Percentiles rank a stretch among this genome's conserved stretches.
phyloP scores from a whole-genome alignment of 1,140 invertebrate species.

The Saccostrea glomerata region DNA sequence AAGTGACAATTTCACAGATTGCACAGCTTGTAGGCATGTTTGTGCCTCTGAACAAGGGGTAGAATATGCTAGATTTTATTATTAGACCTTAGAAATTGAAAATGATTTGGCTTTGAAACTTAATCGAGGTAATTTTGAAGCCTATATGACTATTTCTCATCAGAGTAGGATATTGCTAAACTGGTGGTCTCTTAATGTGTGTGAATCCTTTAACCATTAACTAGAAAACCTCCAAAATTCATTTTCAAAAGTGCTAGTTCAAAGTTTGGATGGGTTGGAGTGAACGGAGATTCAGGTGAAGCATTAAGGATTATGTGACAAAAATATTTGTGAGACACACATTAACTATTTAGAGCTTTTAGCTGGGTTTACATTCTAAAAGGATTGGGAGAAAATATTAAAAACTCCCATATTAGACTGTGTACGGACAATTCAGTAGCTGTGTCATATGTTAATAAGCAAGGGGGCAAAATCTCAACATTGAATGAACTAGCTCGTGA shows the following conservation, averaged over 20 bases:
- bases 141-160: background rate
- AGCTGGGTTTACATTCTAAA: background rate
- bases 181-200: conserved; percentile 21
- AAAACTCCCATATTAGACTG: background rate
- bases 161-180: background rate
- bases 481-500: too few relatives aligned
- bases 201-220: background rate
- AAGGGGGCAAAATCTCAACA: too few relatives aligned
- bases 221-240: background rate
- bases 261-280: conserved; percentile 17
- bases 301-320: background rate
- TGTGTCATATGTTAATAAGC: too few relatives aligned
- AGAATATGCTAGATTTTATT: conserved; percentile 15
- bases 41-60: conserved; percentile 27
- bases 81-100: too few relatives aligned
- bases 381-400: background rate
- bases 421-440: conserved; percentile 12
- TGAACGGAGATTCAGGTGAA: background rate
- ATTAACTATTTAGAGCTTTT: conserved; percentile 13
- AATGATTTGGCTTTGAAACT: conserved; percentile 22
- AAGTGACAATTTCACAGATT: background rate
- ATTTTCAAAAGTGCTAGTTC: conserved; percentile 14
- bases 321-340: background rate
- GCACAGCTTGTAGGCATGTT: background rate
- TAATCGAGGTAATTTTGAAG: conserved; percentile 24